Evolutionary conservation across 1,140 invertebrate genomes (phyloP), one percentile per base, ranked within the genome.

Genomic region (Steinernema feltiae): DNA sequence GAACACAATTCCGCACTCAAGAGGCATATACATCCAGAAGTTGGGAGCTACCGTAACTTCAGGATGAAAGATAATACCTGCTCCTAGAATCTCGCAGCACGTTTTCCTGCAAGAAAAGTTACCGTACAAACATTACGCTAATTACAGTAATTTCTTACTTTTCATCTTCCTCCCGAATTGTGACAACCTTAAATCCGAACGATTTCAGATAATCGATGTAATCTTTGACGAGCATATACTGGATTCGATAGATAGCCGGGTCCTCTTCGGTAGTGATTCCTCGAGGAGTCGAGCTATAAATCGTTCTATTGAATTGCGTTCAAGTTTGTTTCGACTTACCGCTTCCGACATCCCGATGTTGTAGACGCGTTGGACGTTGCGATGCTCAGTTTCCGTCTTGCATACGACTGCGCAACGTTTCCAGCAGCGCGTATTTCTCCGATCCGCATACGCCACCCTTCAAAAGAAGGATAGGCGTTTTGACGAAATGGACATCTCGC

Each of bases 191-290:
- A 31, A 75, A 76, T 17, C 78, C 83, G 29, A 82, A 85, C 30
- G 89, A 90, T 83, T 92, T 91, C n/a, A 94, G 88, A 83, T 93
- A 93, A 75, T 91, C 90, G 78, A 92, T 90, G 81, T 93, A 94
- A 79, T 93, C 92, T 27, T 89, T 87, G 21, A 93, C 87, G 86
- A 93, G 92, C 30, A 88, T 87, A 27, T 88, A 86, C 78, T 92
- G 92, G 0, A 93, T 85, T 73, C 90, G 89, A 3, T 87, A 83
- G 86, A 93, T 91, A 92, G 92, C 93, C 48, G 85, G 84, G 73
- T 91, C 90, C 86, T 69, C 85, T 80, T 31, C 79, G 32, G 41
- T 41, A 31, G n/a, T n/a, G n/a, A n/a, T n/a, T n/a, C 76, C 24
- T 79, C 71, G n/a, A n/a, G 70, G 48, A 18, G 21, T 12, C 48